Base-by-base conservation (phyloP, 92 coral and sea anemone genomes). In the Phenganax marumi region DNA sequence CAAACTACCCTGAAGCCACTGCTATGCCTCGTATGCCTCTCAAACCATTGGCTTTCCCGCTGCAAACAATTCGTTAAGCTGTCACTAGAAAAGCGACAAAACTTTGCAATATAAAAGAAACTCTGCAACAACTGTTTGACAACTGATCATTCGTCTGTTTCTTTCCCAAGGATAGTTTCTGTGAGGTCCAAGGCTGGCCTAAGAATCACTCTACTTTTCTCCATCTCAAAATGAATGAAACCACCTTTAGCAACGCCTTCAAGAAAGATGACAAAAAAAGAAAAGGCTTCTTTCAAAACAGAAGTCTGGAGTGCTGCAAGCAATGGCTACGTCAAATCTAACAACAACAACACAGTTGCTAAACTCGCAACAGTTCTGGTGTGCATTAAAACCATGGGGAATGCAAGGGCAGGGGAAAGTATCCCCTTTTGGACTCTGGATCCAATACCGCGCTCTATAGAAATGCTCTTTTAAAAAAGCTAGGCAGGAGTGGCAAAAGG, bases 51-150 rank as follows among this genome's bases (percentile, higher is more conserved):
- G 88, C 82, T 79, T n/a, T 66, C 84, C 7, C 86, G 63, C 47
- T 84, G 85, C 62, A 50, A 58, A 10, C 63, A 80, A 16, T 87
- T 87, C 68, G 74, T 68, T 53, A 84, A 70, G 52, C 8, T 47
- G 54, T 8, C 24, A 16, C 46, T 87, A 2, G 52, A 26, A n/a
- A 87, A 25, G 12, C 8, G 89, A 17, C 64, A 47, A 16, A 54
- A 82, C 66, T 58, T 90, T 3, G 83, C 76, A 5, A 53, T 54
- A 49, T 69, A 63, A 18, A 87, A 90, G 66, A 58, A 52, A 12
- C 84, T 90, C 7, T 90, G 92, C 47, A 33, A 46, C 21, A 90
- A 90, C 51, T 87, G 93, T 75, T 54, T 90, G 33, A 56, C 56
- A n/a, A 61, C 87, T 24, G 87, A 91, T 18, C 87, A 90, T 73